Evolutionary conservation across 2,888 invertebrate species (phyloP), one percentile per base, ranked within the genome.

Genomic region (Stenodera caucasica): DNA sequence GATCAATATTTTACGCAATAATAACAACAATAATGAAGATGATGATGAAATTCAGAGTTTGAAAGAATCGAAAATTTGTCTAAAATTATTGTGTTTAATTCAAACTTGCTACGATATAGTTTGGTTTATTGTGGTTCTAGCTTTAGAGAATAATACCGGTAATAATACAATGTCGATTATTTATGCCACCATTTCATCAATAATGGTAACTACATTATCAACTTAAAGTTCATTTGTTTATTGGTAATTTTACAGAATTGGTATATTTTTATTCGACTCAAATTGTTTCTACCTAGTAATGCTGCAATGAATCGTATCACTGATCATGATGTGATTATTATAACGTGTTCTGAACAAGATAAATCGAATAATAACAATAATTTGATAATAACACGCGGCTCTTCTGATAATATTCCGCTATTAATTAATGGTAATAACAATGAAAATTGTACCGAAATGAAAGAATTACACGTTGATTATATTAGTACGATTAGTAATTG

Each of bases 91-190:
- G 52, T 84, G 90, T 49, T 84, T 87, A n/a, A 77, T 90, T 69
- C 86, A 90, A 72, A 90, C 90, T 14, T 84, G 87, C 65, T 88
- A 89, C 72, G 87, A 88, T 11, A 85, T 90, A 18, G 87, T 88
- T 70, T 90, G 90, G 90, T 89, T 90, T 68, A 84, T 89, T 78
- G 88, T 88, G 0, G 89, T 90, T 4, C 83, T 90, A 30, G 89
- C 90, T 0, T 83, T 90, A 40, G 90, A 90, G 75, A 89, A 90
- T 73, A 84, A 87, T 2, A 80, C 80, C 60, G 79, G 84, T 1
- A 85, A 85, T 69, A 85, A 84, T 81, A 82, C 84, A 4, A 86
- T 87, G 61, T 85, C 86, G 0, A 81, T 85, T 0, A 82, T 86
- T 55, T 87, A 86, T 70, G 80, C 85, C 40, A 79, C 86, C 49